Conservation (phyloP, 2,113 vertebrate species). For the Phrynosoma blainvillii region DNA sequence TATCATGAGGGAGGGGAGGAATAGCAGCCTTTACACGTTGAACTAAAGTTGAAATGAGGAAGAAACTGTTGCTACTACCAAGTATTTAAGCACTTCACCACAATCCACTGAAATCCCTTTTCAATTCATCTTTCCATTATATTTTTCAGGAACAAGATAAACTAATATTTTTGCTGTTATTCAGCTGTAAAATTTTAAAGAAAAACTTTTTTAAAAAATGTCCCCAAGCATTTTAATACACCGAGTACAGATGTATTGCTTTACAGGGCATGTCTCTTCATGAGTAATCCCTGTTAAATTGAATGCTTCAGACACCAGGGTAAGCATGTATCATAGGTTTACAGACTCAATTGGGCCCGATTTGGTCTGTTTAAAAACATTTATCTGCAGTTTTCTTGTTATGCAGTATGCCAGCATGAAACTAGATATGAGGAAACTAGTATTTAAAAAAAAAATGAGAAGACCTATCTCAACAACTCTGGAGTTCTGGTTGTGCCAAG, state of each 20-base stretch:
- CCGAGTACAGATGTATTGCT: not conserved
- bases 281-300: not conserved
- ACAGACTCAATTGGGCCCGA: not conserved
- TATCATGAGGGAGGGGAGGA: no score
- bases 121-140: not conserved
- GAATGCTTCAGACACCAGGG: not conserved
- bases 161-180: not conserved
- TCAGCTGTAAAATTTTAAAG: not conserved
- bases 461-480: no score
- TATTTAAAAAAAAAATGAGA: slow-evolving; percentile 2
- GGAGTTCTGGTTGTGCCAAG: no score
- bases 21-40: no score
- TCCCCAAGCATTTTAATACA: no score
- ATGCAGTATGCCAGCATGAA: not conserved
- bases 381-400: not conserved
- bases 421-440: not conserved
- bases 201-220: no score
- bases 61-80: no score
- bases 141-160: not conserved
- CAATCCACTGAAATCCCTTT: not conserved
- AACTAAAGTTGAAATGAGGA: no score
- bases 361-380: not conserved
- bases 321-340: not conserved
- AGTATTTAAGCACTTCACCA: no score
- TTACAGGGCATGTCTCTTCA: not conserved